Conservation (phyloP, 2,113 vertebrate genomes). For the Rhinichthys klamathensis region DNA sequence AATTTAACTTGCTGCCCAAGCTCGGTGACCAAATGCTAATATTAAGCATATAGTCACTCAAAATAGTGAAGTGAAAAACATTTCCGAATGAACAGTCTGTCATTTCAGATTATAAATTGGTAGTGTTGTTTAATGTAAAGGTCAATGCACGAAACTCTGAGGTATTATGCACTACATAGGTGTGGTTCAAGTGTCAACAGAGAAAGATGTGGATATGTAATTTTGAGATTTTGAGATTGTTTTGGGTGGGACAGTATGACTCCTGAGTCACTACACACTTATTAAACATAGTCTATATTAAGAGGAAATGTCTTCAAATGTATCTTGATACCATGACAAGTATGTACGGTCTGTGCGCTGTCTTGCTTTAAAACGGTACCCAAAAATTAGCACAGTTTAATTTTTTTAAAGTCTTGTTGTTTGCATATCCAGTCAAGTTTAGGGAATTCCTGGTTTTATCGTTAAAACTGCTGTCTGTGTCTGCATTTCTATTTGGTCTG, state of each 20-base stretch:
- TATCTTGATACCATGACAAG: neutral
- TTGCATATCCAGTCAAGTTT: slow-evolving; percentile 8
- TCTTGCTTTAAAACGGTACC: neutral
- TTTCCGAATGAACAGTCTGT: neutral
- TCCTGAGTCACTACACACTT: slow-evolving; percentile 34
- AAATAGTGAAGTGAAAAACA: neutral
- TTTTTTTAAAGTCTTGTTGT: neutral
- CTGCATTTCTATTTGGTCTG: slow-evolving; percentile 7
- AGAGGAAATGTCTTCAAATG: neutral
- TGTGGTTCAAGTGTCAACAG: slow-evolving; percentile 27
- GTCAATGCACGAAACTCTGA: neutral
- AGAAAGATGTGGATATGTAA: slow-evolving; percentile 41
- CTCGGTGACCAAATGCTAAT: neutral
- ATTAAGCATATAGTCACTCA: neutral
- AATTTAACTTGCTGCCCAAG: neutral
- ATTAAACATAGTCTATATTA: neutral
- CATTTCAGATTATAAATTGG: neutral
- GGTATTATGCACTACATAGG: neutral
- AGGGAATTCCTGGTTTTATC: neutral
- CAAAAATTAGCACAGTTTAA: neutral
- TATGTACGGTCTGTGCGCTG: neutral
- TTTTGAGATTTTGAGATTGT: slow-evolving; percentile 51
- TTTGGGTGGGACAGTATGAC: slow-evolving; percentile 38
- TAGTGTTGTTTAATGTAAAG: neutral
- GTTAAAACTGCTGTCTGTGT: slow-evolving; percentile 21